Conservation (phyloP, 2,113 vertebrate genomes). For the Bufo gargarizans region DNA sequence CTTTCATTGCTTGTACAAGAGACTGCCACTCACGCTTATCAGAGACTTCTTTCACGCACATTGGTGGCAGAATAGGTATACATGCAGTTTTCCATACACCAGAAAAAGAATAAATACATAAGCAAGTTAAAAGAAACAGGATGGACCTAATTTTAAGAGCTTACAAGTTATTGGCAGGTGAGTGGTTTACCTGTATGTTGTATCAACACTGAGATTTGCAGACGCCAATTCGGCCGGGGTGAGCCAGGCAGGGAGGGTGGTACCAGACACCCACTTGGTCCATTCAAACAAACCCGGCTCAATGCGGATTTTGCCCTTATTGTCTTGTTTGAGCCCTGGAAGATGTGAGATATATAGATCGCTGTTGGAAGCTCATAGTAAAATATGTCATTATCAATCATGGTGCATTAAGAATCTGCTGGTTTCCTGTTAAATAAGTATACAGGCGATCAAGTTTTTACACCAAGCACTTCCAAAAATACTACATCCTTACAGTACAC, state of each 20-base stretch:
- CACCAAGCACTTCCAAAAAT: too few species aligned
- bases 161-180: neutral
- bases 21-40: too few species aligned
- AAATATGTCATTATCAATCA: neutral
- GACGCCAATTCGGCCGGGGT: conserved; percentile 84
- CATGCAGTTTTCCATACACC: too few species aligned
- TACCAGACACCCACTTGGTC: conserved; percentile 98
- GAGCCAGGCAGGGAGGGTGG: conserved; percentile 88
- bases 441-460: too few species aligned
- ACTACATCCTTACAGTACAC: too few species aligned
- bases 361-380: too few species aligned
- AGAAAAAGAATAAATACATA: neutral
- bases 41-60: too few species aligned
- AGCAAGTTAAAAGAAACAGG: neutral
- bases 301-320: conserved; percentile 87
- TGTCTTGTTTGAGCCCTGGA: conserved; percentile 93
- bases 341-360: neutral
- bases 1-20: too few species aligned
- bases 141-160: neutral
- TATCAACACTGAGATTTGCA: conserved; percentile 90
- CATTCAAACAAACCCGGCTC: conserved; percentile 97
- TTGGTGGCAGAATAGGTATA: too few species aligned
- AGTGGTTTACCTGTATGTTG: conserved; percentile 88
- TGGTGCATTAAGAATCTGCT: neutral
- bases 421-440: too few species aligned